Evolutionary conservation across 2,797 vertebrate genomes (phyloP).

Genomic region (Danio albolineatus): DNA sequence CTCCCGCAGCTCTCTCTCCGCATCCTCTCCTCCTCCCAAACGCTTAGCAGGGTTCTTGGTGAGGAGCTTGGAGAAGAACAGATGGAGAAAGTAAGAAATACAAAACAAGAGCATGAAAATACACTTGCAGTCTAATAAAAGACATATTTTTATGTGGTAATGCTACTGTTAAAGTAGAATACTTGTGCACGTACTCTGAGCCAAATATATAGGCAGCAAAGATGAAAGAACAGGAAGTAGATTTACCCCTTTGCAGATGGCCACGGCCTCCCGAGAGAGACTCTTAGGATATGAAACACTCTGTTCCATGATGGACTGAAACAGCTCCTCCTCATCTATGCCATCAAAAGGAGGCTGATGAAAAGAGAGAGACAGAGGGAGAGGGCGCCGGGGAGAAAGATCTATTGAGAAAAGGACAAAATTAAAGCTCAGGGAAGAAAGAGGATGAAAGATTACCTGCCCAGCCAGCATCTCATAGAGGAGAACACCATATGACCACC

Average conservation of each 20-base stretch:
- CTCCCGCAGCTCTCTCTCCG: conserved; percentile 86
- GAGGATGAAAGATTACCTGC: conserved; percentile 78
- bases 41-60: conserved; percentile 89
- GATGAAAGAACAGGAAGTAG: conserved; percentile 32
- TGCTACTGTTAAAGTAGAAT: conserved; percentile 3
- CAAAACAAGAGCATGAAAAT: not conserved
- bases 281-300: conserved; percentile 89
- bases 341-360: conserved; percentile 90
- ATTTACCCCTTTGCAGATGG: conserved; percentile 91
- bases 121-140: not conserved
- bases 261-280: conserved; percentile 88
- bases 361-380: conserved; percentile 48
- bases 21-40: conserved; percentile 84
- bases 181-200: conserved; percentile 1
- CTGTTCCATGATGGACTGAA: conserved; percentile 94
- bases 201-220: not conserved
- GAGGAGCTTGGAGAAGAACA: conserved; percentile 77
- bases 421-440: conserved; percentile 22
- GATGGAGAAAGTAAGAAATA: not conserved
- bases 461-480: conserved; percentile 93
- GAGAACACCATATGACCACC: conserved; percentile 93
- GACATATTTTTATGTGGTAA: not conserved
- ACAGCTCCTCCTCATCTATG: conserved; percentile 92
- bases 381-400: conserved; percentile 6
- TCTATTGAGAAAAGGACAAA: conserved; percentile 13